These are phyloP conservation scores for Caprella mutica DNA, from an alignment of 2,888 invertebrate species.

Conservation along the genomic window DNA sequence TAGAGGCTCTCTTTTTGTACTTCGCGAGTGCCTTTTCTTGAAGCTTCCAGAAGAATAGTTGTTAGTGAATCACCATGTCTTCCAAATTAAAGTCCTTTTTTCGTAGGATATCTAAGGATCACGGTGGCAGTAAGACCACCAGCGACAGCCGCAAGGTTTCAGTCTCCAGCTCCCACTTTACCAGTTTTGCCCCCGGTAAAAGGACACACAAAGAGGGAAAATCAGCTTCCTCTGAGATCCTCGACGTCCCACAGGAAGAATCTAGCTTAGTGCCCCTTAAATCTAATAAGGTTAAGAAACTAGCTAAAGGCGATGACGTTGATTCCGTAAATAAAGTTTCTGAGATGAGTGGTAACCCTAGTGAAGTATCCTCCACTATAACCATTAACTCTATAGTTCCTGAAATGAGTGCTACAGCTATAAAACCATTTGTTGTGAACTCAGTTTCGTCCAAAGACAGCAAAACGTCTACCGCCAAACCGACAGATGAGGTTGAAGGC, in stretches of 20 bases:
- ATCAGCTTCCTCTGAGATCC: neutral
- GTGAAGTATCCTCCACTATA: neutral
- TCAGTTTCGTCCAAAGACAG: neutral
- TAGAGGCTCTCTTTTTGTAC: no score
- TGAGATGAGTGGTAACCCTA: neutral
- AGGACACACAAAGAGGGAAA: no score
- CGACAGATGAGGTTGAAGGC: no score
- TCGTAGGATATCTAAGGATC: slow-evolving; percentile 34
- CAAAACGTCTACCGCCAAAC: no score
- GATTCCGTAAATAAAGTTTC: neutral
- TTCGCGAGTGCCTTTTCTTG: no score
- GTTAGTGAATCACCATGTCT: slow-evolving; percentile 22
- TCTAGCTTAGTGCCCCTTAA: neutral
- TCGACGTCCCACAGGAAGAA: neutral
- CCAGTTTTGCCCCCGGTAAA: slow-evolving; percentile 1
- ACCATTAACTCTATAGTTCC: slow-evolving; percentile 4
- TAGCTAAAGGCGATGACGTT: neutral
- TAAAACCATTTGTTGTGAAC: neutral
- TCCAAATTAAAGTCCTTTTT: slow-evolving; percentile 31
- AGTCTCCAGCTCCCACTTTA: neutral
- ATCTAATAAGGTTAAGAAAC: neutral
- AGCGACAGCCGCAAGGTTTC: slow-evolving; percentile 6
- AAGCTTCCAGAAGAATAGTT: no score
- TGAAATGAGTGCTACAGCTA: slow-evolving; percentile 4
- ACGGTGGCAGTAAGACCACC: slow-evolving; percentile 16